Conservation (phyloP, 2,113 vertebrate species). For the Thalassarche chlororhynchos region DNA sequence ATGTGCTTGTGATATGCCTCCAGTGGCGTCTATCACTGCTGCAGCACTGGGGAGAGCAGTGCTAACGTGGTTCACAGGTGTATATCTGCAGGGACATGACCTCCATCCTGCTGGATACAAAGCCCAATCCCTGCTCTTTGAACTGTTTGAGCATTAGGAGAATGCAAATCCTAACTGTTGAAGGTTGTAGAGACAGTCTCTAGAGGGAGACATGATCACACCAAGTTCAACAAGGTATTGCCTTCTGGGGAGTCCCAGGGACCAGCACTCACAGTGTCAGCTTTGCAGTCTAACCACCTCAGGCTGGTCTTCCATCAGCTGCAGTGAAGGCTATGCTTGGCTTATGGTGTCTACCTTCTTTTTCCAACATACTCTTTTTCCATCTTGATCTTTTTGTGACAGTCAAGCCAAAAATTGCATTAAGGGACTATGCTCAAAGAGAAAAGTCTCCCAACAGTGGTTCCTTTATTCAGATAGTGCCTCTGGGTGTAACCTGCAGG, state of each 20-base stretch:
- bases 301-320: background rate
- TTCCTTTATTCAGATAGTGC: background rate
- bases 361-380: background rate
- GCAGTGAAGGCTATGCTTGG: background rate
- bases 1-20: background rate
- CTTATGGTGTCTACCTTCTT: background rate
- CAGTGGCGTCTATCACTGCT: background rate
- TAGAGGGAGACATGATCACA: slow-evolving; percentile 5
- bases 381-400: background rate
- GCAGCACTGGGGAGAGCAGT: background rate
- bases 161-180: background rate
- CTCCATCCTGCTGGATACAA: background rate
- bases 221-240: background rate
- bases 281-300: background rate
- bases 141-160: background rate
- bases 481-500: background rate
- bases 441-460: background rate
- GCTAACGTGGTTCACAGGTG: accelerated
- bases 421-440: background rate
- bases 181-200: background rate
- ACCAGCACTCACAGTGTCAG: background rate
- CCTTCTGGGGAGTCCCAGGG: background rate
- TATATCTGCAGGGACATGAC: background rate
- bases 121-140: background rate
- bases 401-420: background rate